phyloP scores from a whole-genome alignment of 2,888 invertebrate species.

The Brenthis hecate region DNA sequence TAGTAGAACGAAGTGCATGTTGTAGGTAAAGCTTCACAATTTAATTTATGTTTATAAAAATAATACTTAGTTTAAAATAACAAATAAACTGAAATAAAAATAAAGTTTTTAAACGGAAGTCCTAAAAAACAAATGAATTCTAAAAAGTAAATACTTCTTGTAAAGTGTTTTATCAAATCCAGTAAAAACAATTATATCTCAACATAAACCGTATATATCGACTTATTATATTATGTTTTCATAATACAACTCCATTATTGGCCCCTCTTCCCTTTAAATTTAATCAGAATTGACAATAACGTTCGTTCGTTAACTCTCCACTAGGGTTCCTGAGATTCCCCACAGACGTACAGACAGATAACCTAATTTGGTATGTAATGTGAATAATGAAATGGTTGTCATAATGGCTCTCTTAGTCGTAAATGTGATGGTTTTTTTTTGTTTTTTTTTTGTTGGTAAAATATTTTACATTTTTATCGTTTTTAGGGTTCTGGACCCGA shows the following conservation, averaged over 20 bases:
- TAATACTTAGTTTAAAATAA: too few species aligned
- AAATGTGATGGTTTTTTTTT: not conserved
- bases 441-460: not conserved
- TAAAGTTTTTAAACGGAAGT: too few species aligned
- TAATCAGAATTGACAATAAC: constrained; percentile 54
- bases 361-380: constrained; percentile 55
- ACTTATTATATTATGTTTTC: constrained; percentile 29
- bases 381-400: constrained; percentile 35
- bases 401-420: not conserved
- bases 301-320: constrained; percentile 49
- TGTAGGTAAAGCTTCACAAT: too few species aligned
- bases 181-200: not conserved
- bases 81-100: too few species aligned
- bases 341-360: constrained; percentile 50
- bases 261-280: constrained; percentile 46
- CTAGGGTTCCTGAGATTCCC: constrained; percentile 38
- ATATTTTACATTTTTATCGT: too few species aligned
- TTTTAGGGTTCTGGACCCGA: too few species aligned
- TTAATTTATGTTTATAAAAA: too few species aligned
- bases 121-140: too few species aligned
- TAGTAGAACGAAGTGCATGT: too few species aligned
- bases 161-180: too few species aligned
- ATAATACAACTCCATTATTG: constrained; percentile 35
- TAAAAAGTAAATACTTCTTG: too few species aligned
- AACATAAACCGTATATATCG: constrained; percentile 21